phyloP scores from a whole-genome alignment of 2,113 vertebrate species.

The Cyanoliseus patagonus region DNA sequence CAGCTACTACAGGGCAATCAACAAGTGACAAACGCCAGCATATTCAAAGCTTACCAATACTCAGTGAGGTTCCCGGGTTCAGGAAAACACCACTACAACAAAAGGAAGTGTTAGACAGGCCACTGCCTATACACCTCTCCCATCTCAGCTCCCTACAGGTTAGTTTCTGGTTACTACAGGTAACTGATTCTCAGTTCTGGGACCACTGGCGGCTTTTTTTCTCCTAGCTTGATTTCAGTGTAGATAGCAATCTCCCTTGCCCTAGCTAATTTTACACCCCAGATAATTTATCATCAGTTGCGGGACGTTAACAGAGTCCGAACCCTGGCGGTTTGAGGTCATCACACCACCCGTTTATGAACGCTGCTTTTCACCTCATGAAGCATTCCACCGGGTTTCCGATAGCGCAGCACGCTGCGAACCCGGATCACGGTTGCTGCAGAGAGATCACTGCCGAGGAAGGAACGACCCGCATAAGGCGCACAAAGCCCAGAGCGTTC shows the following conservation, averaged over 20 bases:
- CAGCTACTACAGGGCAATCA: not conserved
- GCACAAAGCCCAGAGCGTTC: not conserved
- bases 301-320: not conserved
- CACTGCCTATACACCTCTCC: too few species aligned
- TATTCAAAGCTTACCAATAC: not conserved
- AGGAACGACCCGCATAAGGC: not conserved
- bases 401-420: not conserved
- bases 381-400: not conserved
- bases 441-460: fast-evolving
- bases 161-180: not conserved
- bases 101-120: not conserved
- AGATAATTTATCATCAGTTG: not conserved
- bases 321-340: not conserved
- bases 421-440: not conserved
- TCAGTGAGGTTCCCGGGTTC: not conserved
- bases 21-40: fast-evolving
- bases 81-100: not conserved
- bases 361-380: not conserved
- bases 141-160: not conserved
- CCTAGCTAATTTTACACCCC: not conserved
- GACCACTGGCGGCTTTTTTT: not conserved
- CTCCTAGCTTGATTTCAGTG: fast-evolving
- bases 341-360: not conserved
- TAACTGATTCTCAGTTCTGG: not conserved
- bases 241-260: not conserved